phyloP scores from a whole-genome alignment of 1,140 invertebrate species.

The Subanguina moxae region DNA sequence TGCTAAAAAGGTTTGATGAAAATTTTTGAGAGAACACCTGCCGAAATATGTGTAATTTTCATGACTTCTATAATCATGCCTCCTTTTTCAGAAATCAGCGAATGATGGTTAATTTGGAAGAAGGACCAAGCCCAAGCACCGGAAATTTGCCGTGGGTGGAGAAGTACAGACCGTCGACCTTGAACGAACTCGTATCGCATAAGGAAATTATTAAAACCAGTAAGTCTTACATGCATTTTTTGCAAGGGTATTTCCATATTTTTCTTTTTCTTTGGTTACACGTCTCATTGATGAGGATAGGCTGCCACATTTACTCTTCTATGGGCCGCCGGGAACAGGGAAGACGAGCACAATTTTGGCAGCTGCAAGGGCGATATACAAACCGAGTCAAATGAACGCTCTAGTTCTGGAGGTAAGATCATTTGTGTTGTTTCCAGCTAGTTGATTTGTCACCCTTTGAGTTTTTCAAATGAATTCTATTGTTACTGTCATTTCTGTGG shows the following conservation, averaged over 20 bases:
- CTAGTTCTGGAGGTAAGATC: constrained; percentile 69
- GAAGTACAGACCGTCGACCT: constrained; percentile 85
- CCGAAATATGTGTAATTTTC: not conserved
- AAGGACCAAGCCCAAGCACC: not conserved
- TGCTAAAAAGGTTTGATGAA: too few relatives aligned
- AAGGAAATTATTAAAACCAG: constrained; percentile 93
- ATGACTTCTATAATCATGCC: not conserved
- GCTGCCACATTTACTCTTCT: constrained; percentile 91
- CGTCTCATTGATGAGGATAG: constrained; percentile 87
- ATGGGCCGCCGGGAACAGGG: constrained; percentile 96
- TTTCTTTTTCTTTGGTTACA: constrained; percentile 75
- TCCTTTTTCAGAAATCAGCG: not conserved
- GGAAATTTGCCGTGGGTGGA: constrained; percentile 73
- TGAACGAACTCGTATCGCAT: constrained; percentile 91
- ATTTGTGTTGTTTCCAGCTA: not conserved
- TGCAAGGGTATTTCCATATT: constrained; percentile 15
- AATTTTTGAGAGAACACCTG: not conserved
- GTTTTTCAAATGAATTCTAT: too few relatives aligned
- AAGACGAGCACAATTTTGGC: constrained; percentile 97
- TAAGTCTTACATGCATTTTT: constrained; percentile 60
- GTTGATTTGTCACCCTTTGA: too few relatives aligned
- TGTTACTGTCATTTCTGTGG: too few relatives aligned
- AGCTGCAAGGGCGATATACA: constrained; percentile 86
- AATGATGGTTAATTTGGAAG: constrained; percentile 6
- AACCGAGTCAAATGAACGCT: constrained; percentile 76